These are phyloP conservation scores for Caenorhabditis elegans DNA, from an alignment of 1,140 invertebrate genomes.

Conservation along the genomic window DNA sequence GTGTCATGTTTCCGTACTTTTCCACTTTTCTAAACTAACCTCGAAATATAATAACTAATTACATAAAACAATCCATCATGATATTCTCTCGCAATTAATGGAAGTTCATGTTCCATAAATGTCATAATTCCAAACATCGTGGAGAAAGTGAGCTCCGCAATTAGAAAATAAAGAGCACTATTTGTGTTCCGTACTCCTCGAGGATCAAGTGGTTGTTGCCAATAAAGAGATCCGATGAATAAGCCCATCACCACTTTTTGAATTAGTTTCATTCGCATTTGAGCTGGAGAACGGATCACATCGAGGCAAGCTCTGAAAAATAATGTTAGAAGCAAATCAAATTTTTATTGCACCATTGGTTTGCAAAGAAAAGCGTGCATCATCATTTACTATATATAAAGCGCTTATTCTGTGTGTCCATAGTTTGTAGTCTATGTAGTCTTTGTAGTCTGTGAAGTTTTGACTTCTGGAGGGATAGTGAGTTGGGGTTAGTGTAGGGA, in stretches of 20 bases:
- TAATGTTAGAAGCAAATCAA: too few relatives aligned
- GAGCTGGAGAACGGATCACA: neutral
- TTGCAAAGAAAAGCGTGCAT: too few relatives aligned
- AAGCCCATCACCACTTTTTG: slow-evolving; percentile 64
- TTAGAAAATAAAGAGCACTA: slow-evolving; percentile 67
- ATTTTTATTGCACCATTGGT: too few relatives aligned
- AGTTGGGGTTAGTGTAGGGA: too few relatives aligned
- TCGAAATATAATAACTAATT: slow-evolving; percentile 11
- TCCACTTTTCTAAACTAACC: too few relatives aligned
- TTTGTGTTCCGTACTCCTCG: slow-evolving; percentile 67
- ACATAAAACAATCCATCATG: slow-evolving; percentile 63
- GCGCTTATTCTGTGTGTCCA: too few relatives aligned
- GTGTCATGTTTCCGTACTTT: too few relatives aligned
- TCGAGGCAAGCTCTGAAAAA: neutral
- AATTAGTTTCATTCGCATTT: slow-evolving; percentile 57
- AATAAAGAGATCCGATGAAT: slow-evolving; percentile 68
- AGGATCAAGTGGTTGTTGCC: slow-evolving; percentile 15
- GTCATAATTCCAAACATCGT: slow-evolving; percentile 62
- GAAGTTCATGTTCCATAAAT: slow-evolving; percentile 61
- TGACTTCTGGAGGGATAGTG: too few relatives aligned
- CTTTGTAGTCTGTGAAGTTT: too few relatives aligned
- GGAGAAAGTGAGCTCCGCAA: slow-evolving; percentile 61
- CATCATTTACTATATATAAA: too few relatives aligned
- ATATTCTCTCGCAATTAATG: slow-evolving; percentile 62
- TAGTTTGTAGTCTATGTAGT: too few relatives aligned